A percentile compares a stretch with the other conserved stretches of the same genome.
These are phyloP conservation scores for Knipowitschia caucasica DNA, from an alignment of 2,797 vertebrate species.

Conservation along the genomic window DNA sequence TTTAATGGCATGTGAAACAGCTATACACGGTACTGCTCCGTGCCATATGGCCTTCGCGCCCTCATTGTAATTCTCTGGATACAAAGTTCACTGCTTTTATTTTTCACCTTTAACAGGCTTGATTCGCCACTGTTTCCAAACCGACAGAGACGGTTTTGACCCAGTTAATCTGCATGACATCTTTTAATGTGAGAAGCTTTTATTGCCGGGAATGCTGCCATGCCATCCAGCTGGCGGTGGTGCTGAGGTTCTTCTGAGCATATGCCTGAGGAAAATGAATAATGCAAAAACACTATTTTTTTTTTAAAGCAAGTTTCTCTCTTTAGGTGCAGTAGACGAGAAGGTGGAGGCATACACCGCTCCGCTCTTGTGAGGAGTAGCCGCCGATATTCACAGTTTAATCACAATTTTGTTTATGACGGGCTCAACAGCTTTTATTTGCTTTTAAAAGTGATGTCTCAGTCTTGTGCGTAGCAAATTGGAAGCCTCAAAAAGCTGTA, in stretches of 20 bases:
- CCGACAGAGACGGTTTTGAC: slow-evolving; percentile 64
- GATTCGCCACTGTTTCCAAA: slow-evolving; percentile 34
- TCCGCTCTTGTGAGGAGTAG: slow-evolving; percentile 39
- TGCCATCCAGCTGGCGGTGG: slow-evolving; percentile 61
- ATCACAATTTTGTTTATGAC: background rate
- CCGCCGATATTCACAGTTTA: slow-evolving; percentile 29
- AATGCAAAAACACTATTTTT: slow-evolving; percentile 40
- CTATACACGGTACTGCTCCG: too few relatives aligned
- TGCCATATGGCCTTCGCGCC: background rate
- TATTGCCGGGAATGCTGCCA: slow-evolving; percentile 57
- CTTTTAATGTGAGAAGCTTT: slow-evolving; percentile 62
- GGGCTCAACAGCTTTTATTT: slow-evolving; percentile 3
- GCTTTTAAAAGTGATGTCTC: background rate
- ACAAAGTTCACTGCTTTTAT: slow-evolving; percentile 26
- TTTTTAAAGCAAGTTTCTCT: slow-evolving; percentile 24
- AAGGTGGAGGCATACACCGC: slow-evolving; percentile 17
- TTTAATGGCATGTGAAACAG: background rate
- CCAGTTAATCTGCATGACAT: slow-evolving; percentile 68
- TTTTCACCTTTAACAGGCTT: slow-evolving; percentile 29
- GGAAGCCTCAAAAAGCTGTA: background rate
- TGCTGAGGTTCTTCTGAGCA: slow-evolving; percentile 58
- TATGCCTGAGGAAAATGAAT: slow-evolving; percentile 66
- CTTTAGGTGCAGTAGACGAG: slow-evolving; percentile 35
- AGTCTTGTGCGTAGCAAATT: background rate
- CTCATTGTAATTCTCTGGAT: slow-evolving; percentile 13